A percentile compares a stretch with the other conserved stretches of the same genome.
phyloP scores from a whole-genome alignment of 2,113 vertebrate genomes.

The Otocyon megalotis region DNA sequence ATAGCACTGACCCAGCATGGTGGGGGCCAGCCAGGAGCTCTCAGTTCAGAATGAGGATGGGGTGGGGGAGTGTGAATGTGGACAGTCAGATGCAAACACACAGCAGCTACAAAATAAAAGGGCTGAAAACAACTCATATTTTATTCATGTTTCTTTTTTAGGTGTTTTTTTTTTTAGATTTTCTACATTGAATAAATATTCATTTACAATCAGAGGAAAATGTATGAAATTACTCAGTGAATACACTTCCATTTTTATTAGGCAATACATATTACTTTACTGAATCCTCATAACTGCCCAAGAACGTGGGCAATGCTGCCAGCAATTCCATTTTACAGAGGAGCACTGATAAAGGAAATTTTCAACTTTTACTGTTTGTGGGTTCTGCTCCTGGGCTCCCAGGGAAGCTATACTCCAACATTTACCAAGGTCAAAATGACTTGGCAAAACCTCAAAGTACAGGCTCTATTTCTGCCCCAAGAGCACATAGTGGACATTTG shows the following conservation, averaged over 20 bases:
- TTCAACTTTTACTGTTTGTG: background rate
- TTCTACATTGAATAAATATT: background rate
- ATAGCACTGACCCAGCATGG: fast-evolving
- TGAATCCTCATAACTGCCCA: background rate
- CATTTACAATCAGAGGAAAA: background rate
- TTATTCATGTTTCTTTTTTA: background rate
- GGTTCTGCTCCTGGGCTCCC: background rate
- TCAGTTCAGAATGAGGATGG: background rate
- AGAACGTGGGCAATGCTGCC: background rate
- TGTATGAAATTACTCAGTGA: background rate
- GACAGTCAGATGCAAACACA: background rate
- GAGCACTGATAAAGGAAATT: background rate
- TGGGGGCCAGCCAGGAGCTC: background rate
- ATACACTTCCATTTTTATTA: background rate
- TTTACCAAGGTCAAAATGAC: background rate
- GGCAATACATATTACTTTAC: too few species aligned
- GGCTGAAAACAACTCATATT: background rate
- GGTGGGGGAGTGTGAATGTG: fast-evolving
- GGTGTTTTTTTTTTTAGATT: background rate
- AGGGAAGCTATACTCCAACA: background rate
- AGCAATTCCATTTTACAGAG: background rate
- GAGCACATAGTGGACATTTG: background rate
- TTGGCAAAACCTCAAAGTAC: background rate
- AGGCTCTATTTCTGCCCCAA: background rate
- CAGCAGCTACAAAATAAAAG: background rate